These are phyloP conservation scores for Panthera tigris DNA, from an alignment of 2,113 vertebrate species.

Conservation along the genomic window DNA sequence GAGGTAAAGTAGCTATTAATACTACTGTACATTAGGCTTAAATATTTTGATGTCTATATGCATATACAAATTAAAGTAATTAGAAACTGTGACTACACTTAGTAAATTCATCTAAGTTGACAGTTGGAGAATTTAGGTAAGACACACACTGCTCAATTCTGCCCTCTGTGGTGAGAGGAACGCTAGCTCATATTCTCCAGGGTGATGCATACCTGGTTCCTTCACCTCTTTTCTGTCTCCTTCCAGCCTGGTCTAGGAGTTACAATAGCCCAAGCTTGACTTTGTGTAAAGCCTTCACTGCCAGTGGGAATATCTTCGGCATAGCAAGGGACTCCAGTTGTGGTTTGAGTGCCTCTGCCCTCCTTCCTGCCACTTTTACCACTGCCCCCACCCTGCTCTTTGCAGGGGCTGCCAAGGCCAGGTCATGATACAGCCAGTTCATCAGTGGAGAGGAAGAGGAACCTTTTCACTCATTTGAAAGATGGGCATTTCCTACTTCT, in stretches of 20 bases:
- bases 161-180: background rate
- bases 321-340: background rate
- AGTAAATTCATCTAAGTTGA: background rate
- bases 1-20: slow-evolving; percentile 35
- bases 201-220: background rate
- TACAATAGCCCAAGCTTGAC: background rate
- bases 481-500: background rate
- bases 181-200: background rate
- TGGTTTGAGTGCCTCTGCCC: background rate
- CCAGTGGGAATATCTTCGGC: slow-evolving; percentile 8
- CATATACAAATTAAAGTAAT: slow-evolving; percentile 5
- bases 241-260: background rate
- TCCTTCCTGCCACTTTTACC: background rate
- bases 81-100: background rate
- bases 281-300: slow-evolving; percentile 6
- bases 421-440: background rate
- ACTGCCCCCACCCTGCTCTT: background rate
- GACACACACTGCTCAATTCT: background rate
- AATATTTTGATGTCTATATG: slow-evolving; percentile 57
- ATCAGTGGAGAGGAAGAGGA: background rate
- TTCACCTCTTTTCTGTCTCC: background rate
- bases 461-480: background rate
- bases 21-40: background rate
- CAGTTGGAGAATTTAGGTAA: background rate
- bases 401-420: no score